Conservation (phyloP, 1,140 invertebrate species). For the Drosophila athabasca region DNA sequence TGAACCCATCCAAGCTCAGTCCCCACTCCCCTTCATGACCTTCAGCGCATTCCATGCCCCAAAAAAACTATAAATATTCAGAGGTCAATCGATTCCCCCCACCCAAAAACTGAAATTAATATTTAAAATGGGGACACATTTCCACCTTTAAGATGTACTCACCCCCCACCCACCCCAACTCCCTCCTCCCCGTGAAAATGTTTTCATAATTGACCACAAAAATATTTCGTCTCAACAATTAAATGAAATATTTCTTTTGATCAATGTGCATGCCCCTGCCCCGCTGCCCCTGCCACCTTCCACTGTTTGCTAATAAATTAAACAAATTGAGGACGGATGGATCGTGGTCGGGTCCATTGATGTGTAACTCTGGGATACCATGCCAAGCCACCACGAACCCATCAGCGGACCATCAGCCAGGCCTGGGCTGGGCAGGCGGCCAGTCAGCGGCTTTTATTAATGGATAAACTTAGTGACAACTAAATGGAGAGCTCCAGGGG, state of each 20-base stretch:
- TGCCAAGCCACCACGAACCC: background rate
- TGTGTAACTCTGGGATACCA: slow-evolving; percentile 42
- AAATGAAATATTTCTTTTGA: slow-evolving; percentile 25
- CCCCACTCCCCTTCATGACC: no score
- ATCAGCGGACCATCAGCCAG: slow-evolving; percentile 2
- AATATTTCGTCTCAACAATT: background rate
- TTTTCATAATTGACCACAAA: slow-evolving; percentile 26
- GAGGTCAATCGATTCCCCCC: slow-evolving; percentile 8
- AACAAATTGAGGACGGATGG: slow-evolving; percentile 46
- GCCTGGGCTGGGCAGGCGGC: background rate
- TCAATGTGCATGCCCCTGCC: slow-evolving; percentile 16
- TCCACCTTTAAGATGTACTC: background rate
- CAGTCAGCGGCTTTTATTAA: slow-evolving; percentile 52
- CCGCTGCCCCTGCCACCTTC: background rate
- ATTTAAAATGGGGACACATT: background rate
- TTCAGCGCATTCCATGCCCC: slow-evolving; percentile 13
- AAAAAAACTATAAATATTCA: slow-evolving; percentile 30
- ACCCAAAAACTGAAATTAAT: background rate
- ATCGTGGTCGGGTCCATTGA: slow-evolving; percentile 39
- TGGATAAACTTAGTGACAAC: slow-evolving; percentile 72
- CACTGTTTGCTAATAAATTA: slow-evolving; percentile 49
- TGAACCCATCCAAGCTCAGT: no score
- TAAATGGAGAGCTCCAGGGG: slow-evolving; percentile 58
- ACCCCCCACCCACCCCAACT: no score
- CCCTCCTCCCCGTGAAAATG: background rate